Evolutionary conservation across 2,113 vertebrate genomes (phyloP).

Genomic region (rabbit (Oryctolagus cuniculus)): mOryCun1.1 NC_091448.1:17717001-17717500

Average conservation of each 20-base stretch:
- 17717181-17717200: neutral
- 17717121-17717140: neutral
- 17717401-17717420: neutral
- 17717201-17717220: neutral
- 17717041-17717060: neutral
- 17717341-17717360: neutral
- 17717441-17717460: neutral
- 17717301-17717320: neutral
- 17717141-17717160: neutral
- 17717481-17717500: neutral
- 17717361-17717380: neutral
- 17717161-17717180: neutral
- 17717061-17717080: conserved; percentile 25
- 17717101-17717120: neutral
- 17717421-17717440: no score
- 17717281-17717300: neutral
- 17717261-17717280: neutral
- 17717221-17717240: neutral
- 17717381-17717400: neutral
- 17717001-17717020: neutral
- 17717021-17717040: neutral
- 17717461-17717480: neutral
- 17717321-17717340: neutral
- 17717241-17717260: neutral
- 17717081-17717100: neutral